A percentile compares a stretch with the other conserved stretches of the same genome.
These are phyloP conservation scores for Asteroscopus sphinx DNA, from an alignment of 2,888 invertebrate genomes.

Conservation along the genomic window DNA sequence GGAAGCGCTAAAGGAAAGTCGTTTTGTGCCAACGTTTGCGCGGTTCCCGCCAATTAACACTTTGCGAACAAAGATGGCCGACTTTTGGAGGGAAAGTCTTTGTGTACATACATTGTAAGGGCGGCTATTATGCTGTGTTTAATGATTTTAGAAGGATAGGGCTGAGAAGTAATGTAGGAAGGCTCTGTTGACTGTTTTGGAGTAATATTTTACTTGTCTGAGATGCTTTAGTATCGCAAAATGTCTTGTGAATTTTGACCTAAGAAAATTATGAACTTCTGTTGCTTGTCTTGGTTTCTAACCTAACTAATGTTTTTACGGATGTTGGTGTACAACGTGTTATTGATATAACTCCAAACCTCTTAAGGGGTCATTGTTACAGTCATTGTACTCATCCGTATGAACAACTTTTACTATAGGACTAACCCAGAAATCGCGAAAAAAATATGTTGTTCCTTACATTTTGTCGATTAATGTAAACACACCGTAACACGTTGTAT, in stretches of 20 bases:
- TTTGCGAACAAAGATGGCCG: slow-evolving; percentile 80
- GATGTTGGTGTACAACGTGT: too few species aligned
- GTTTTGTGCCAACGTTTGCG: slow-evolving; percentile 68
- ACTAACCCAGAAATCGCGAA: too few species aligned
- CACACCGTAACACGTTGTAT: too few species aligned
- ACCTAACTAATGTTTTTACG: not conserved
- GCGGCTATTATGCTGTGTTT: slow-evolving; percentile 71
- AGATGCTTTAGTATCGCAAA: slow-evolving; percentile 2
- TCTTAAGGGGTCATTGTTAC: too few species aligned
- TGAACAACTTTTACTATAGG: too few species aligned
- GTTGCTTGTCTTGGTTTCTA: not conserved
- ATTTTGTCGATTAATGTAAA: too few species aligned
- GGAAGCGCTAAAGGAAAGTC: slow-evolving; percentile 65
- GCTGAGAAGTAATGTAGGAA: slow-evolving; percentile 13
- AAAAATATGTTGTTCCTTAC: too few species aligned
- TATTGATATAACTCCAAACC: too few species aligned
- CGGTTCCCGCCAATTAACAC: slow-evolving; percentile 85
- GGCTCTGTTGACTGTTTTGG: slow-evolving; percentile 22
- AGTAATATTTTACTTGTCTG: slow-evolving; percentile 11
- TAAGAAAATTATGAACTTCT: not conserved
- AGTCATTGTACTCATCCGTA: too few species aligned
- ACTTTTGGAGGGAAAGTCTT: slow-evolving; percentile 73
- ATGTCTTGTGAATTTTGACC: slow-evolving; percentile 2
- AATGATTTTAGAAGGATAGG: slow-evolving; percentile 53
- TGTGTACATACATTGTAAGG: slow-evolving; percentile 70